Conservation (phyloP, 2,888 invertebrate species). For the Amphipyra berbera region DNA sequence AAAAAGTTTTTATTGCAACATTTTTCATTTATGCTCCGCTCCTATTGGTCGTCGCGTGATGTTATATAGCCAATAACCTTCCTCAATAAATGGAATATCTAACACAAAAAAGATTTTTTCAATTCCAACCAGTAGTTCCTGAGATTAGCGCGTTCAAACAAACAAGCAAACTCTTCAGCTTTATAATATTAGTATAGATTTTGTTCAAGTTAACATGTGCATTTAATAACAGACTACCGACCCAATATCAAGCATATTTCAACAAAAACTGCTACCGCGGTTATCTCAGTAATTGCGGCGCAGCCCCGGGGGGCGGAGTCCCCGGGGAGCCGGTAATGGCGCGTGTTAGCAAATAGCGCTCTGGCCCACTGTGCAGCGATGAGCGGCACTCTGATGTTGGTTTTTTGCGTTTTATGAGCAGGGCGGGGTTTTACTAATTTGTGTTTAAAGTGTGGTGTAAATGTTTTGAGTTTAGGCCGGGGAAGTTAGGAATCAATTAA, state of each 20-base stretch:
- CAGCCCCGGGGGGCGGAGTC: slow-evolving; percentile 52
- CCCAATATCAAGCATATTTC: slow-evolving; percentile 45
- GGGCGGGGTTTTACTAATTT: slow-evolving; percentile 48
- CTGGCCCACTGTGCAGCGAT: slow-evolving; percentile 42
- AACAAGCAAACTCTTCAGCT: too few species aligned
- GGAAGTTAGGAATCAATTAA: slow-evolving; percentile 5
- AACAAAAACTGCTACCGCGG: slow-evolving; percentile 55
- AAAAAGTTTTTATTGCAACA: too few species aligned
- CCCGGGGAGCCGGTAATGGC: slow-evolving; percentile 64
- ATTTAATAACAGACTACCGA: slow-evolving; percentile 49
- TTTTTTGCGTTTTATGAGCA: slow-evolving; percentile 36
- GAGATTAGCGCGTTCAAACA: too few species aligned
- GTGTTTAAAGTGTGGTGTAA: slow-evolving; percentile 17
- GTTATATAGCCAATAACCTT: too few species aligned
- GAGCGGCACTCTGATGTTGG: slow-evolving; percentile 28
- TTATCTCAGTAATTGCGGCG: slow-evolving; percentile 58
- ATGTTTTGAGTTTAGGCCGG: slow-evolving; percentile 2
- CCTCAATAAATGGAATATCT: too few species aligned
- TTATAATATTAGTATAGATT: too few species aligned
- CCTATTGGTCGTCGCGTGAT: too few species aligned
- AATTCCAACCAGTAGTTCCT: too few species aligned
- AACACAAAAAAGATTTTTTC: too few species aligned
- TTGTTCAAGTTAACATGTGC: slow-evolving; percentile 42
- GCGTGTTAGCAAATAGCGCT: slow-evolving; percentile 63
- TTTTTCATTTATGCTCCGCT: too few species aligned